Base-by-base conservation (phyloP, 2,113 vertebrate genomes). In the Mixornis gularis region DNA sequence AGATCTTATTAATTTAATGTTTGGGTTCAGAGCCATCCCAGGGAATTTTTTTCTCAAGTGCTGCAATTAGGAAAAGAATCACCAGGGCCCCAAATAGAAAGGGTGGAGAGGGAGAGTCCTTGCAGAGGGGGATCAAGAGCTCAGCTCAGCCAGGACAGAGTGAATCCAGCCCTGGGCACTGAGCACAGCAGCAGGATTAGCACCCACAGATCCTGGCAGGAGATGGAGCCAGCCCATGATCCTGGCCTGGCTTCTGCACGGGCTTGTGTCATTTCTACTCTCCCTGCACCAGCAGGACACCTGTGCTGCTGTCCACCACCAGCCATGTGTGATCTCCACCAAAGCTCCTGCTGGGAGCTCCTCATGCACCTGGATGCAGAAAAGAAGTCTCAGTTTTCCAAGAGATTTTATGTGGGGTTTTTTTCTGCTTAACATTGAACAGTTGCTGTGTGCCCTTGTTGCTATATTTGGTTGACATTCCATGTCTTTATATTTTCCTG, bases 181-280 rank as follows among this genome's bases (percentile, higher is more conserved):
- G 71, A 43, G 41, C 63, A n/a, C 21, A 60, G n/a, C 13, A 1
- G 14, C 36, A 69, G 36, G n/a, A 43, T 44, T 17, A 34, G 18
- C 49, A 32, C 38, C 22, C 40, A 16, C 40, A 0, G 0, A 24
- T 36, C 7, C 36, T 56, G 43, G 24, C n/a, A 68, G 49, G 32
- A 46, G 34, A 36, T 20, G 16, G 46, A 66, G 41, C 0, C 0
- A 90, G 34, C 4, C 51, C 0, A 0, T 25, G 53, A 29, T 5
- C n/a, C 40, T 7, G 10, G 66, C 7, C 71, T 36, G 34, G 18
- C 4, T 3, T 4, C 25, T 64, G 18, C 70, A 20, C 43, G 25
- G 51, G 13, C 3, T 49, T 13, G 7, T 64, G 58, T 7, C 48
- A 21, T 59, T 63, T 59, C 52, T 38, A 6, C 12, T 49, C n/a